These are phyloP conservation scores for Hypanus sabinus DNA, from an alignment of 2,113 vertebrate species.

Conservation along the genomic window DNA sequence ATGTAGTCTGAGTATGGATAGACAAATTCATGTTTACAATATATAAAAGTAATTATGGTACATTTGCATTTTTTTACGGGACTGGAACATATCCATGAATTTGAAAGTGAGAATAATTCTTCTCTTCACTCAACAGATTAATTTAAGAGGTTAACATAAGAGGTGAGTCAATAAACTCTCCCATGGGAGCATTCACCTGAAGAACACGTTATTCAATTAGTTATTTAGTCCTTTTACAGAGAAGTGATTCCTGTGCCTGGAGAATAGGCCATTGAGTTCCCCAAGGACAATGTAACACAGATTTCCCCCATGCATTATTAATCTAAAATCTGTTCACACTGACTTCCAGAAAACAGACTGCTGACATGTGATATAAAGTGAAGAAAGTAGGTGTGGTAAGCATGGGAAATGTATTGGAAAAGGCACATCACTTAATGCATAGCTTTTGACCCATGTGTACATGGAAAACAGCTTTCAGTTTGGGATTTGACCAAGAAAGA, in stretches of 20 bases:
- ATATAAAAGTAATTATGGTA: neutral
- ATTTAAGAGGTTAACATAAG: neutral
- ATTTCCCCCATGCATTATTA: neutral
- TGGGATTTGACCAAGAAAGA: neutral
- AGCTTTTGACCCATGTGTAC: neutral
- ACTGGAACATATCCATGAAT: neutral
- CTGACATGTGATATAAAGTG: neutral
- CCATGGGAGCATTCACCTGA: neutral
- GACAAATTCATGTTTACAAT: neutral
- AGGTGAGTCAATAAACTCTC: neutral
- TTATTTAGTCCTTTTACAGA: neutral
- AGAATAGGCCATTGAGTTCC: neutral
- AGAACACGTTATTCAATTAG: constrained; percentile 16
- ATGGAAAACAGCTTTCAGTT: neutral
- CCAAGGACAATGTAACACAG: neutral
- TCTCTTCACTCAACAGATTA: neutral
- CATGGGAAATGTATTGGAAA: neutral
- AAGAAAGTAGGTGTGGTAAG: neutral
- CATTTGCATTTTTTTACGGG: constrained; percentile 3
- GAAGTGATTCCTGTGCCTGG: constrained; percentile 14
- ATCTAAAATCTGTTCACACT: constrained; percentile 22
- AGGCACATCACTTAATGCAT: neutral
- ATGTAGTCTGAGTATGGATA: constrained; percentile 40
- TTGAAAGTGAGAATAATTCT: neutral
- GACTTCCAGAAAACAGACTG: neutral